Conservation (phyloP, 2,797 vertebrate species). For the Helarctos malayanus region DNA sequence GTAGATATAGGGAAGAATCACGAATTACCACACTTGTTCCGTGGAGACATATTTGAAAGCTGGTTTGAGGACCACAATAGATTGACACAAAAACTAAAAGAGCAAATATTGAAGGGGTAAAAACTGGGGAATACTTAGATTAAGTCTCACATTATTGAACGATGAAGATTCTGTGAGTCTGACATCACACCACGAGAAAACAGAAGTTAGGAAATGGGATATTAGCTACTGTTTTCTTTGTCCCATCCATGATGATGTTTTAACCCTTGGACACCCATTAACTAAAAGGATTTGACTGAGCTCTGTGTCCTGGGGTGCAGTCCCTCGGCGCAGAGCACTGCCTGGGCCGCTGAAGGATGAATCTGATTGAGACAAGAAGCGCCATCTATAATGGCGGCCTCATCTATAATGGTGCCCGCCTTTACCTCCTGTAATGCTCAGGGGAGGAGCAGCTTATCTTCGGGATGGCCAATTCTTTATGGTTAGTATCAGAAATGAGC, state of each 20-base stretch:
- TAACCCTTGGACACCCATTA: background rate
- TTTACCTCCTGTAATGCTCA: conserved; percentile 67
- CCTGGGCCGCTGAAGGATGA: conserved; percentile 58
- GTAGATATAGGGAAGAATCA: background rate
- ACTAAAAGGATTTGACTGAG: conserved; percentile 3
- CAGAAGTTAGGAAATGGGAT: background rate
- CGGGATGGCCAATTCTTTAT: conserved; percentile 82
- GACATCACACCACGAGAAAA: background rate
- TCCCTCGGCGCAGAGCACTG: background rate
- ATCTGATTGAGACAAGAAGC: conserved; percentile 42
- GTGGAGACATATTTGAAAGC: background rate
- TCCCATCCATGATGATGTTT: background rate
- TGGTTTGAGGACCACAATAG: background rate
- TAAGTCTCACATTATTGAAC: background rate
- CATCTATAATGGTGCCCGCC: conserved; percentile 44
- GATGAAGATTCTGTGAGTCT: background rate
- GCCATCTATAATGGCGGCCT: conserved; percentile 52
- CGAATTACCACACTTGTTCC: background rate
- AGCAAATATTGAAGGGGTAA: background rate
- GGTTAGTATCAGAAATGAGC: conserved; percentile 83
- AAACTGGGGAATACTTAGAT: background rate
- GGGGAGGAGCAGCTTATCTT: conserved; percentile 81
- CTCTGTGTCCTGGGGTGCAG: background rate
- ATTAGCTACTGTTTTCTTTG: background rate
- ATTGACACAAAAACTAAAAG: background rate